Percentiles rank a stretch among this genome's conserved stretches.
Conservation (phyloP, 2,888 invertebrate genomes). For the Leucophenga montana region DNA sequence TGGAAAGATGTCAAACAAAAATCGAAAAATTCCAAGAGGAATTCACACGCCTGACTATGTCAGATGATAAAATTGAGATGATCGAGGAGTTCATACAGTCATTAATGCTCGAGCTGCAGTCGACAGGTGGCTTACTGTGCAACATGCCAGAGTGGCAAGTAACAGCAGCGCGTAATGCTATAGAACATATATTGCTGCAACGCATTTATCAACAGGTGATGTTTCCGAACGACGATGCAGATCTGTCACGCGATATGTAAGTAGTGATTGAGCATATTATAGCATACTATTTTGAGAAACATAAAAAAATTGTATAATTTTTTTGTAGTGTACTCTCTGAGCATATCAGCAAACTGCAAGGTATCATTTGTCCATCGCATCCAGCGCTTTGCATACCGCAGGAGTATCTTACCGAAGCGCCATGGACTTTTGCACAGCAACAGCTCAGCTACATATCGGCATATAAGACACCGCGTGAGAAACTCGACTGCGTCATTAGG, state of each 20-base stretch:
- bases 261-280: slow-evolving; percentile 73
- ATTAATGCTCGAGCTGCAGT: slow-evolving; percentile 80
- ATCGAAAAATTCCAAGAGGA: slow-evolving; percentile 85
- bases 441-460: slow-evolving; percentile 91
- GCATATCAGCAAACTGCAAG: slow-evolving; percentile 88
- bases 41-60: slow-evolving; percentile 84
- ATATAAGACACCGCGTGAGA: slow-evolving; percentile 92
- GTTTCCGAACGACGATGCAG: slow-evolving; percentile 97
- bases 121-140: slow-evolving; percentile 81
- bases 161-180: slow-evolving; percentile 84
- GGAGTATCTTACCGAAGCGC: slow-evolving; percentile 90
- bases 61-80: slow-evolving; percentile 93
- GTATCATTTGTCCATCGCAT: slow-evolving; percentile 84
- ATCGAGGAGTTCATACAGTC: slow-evolving; percentile 86
- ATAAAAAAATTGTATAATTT: no score
- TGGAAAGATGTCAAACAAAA: slow-evolving; percentile 83
- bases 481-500: slow-evolving; percentile 75
- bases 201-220: slow-evolving; percentile 93
- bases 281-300: no score
- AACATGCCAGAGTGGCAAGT: slow-evolving; percentile 78
- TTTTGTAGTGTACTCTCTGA: slow-evolving; percentile 84
- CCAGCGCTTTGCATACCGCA: slow-evolving; percentile 87
- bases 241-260: slow-evolving; percentile 91
- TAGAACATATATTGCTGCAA: slow-evolving; percentile 93
- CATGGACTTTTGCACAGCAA: slow-evolving; percentile 95